These are phyloP conservation scores for Orthosia cruda DNA, from an alignment of 2,888 invertebrate genomes.

Conservation along the genomic window DNA sequence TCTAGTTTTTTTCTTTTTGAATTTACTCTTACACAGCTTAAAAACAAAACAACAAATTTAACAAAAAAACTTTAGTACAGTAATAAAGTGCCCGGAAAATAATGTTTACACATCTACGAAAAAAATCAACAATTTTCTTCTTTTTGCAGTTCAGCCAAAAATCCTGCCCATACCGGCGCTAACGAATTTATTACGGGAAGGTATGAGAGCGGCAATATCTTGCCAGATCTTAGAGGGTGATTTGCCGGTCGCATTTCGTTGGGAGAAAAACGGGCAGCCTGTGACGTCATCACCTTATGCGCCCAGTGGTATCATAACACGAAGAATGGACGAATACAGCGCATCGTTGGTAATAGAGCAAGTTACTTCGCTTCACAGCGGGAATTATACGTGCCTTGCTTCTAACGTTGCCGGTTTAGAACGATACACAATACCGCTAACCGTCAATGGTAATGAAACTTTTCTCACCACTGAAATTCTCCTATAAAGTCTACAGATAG, in stretches of 20 bases:
- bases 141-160: constrained; percentile 94
- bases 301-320: constrained; percentile 87
- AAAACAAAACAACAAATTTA: background rate
- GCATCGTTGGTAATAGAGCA: constrained; percentile 96
- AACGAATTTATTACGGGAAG: constrained; percentile 95
- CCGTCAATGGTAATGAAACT: constrained; percentile 94
- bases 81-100: background rate
- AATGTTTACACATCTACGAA: constrained; percentile 14
- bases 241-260: constrained; percentile 97
- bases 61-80: background rate
- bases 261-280: constrained; percentile 97
- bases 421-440: constrained; percentile 95
- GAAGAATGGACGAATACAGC: constrained; percentile 96
- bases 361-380: constrained; percentile 96
- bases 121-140: constrained; percentile 41
- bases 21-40: background rate
- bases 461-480: constrained; percentile 1
- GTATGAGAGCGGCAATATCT: constrained; percentile 97
- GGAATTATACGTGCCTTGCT: constrained; percentile 98
- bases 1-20: background rate
- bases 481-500: background rate
- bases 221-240: constrained; percentile 98
- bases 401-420: constrained; percentile 96
- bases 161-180: constrained; percentile 96
- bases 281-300: constrained; percentile 93